phyloP scores from a whole-genome alignment of 2,888 invertebrate genomes.

The Ceriagrion tenellum region DNA sequence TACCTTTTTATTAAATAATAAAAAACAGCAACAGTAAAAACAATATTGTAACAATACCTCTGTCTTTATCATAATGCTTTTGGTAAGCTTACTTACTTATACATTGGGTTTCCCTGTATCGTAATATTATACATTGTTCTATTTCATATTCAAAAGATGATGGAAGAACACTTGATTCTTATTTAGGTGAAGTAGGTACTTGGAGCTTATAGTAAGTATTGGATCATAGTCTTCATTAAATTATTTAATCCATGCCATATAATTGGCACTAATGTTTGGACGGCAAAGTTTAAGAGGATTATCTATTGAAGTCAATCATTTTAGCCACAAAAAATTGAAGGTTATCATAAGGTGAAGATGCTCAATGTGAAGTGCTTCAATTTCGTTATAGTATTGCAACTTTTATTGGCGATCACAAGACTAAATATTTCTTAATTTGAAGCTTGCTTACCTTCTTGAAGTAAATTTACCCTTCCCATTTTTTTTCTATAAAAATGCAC shows the following conservation, averaged over 20 bases:
- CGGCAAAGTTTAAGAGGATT: slow-evolving; percentile 64
- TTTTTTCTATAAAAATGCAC: background rate
- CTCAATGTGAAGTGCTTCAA: slow-evolving; percentile 30
- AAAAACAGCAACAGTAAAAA: slow-evolving; percentile 67
- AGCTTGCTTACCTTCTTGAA: slow-evolving; percentile 28
- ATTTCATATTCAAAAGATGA: slow-evolving; percentile 56
- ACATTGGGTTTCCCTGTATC: slow-evolving; percentile 60
- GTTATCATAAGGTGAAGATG: background rate
- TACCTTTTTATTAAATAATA: slow-evolving; percentile 64
- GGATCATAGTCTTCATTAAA: slow-evolving; percentile 50
- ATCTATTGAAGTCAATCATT: slow-evolving; percentile 43
- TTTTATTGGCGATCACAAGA: slow-evolving; percentile 32
- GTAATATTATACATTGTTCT: slow-evolving; percentile 56
- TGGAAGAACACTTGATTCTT: slow-evolving; percentile 64
- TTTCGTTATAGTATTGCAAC: background rate
- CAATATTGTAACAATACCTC: slow-evolving; percentile 64
- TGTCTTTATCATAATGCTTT: slow-evolving; percentile 37
- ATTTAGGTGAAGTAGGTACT: slow-evolving; percentile 59
- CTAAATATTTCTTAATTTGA: slow-evolving; percentile 30
- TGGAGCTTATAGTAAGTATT: slow-evolving; percentile 54
- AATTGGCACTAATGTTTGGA: slow-evolving; percentile 64
- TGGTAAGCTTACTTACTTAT: slow-evolving; percentile 49
- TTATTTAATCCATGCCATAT: slow-evolving; percentile 58
- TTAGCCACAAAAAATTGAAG: background rate
- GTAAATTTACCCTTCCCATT: slow-evolving; percentile 32